Conservation (phyloP, 2,113 vertebrate genomes). For the Numenius arquata region DNA sequence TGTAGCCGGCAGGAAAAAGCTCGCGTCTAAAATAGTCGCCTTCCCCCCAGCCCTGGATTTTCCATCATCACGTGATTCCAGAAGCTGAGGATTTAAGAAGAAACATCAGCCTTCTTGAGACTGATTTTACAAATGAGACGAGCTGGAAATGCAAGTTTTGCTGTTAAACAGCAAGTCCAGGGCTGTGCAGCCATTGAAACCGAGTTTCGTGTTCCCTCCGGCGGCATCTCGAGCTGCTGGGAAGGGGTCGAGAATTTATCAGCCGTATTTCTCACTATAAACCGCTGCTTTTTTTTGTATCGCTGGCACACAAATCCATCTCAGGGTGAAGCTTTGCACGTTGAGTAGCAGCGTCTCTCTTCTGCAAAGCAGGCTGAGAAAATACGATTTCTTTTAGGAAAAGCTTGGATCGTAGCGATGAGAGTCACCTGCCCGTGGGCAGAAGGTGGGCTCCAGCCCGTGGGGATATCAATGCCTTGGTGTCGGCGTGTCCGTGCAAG, state of each 20-base stretch:
- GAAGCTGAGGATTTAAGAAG: conserved; percentile 5
- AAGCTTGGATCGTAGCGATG: rapidly evolving
- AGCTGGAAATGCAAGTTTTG: background rate
- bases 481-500: rapidly evolving
- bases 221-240: background rate
- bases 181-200: background rate
- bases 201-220: background rate
- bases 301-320: background rate
- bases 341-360: background rate
- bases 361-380: background rate
- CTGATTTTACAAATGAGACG: background rate
- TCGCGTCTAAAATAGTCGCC: background rate
- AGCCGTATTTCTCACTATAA: background rate
- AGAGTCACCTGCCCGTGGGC: rapidly evolving
- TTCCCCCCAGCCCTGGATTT: conserved; percentile 8
- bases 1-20: conserved; percentile 12
- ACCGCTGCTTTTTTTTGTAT: background rate
- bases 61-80: background rate
- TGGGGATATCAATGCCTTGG: background rate
- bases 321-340: background rate
- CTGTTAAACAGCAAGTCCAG: background rate
- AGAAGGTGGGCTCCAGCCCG: background rate
- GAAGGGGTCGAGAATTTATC: background rate
- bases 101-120: background rate
- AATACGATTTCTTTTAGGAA: background rate